These are phyloP conservation scores for Malurus cyaneus DNA, from an alignment of 2,113 vertebrate genomes.

Conservation along the genomic window DNA sequence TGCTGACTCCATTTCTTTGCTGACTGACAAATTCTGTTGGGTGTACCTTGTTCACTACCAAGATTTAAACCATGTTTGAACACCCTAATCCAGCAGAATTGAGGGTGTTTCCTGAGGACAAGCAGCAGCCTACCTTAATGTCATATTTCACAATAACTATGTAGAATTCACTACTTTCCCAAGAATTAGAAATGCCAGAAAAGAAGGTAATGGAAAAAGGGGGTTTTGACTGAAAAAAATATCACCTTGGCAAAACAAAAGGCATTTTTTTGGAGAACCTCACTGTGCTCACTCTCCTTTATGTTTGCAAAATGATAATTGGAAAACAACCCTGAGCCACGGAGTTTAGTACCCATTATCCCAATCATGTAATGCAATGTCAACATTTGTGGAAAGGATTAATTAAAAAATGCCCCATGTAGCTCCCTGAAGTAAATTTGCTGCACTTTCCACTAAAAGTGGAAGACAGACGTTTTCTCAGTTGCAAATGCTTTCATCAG, in stretches of 20 bases:
- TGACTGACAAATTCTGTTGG: not conserved
- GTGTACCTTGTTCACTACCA: not conserved
- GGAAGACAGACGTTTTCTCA: not conserved
- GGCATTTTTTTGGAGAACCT: not conserved
- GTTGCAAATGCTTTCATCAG: not conserved
- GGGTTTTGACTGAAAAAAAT: not conserved
- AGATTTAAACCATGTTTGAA: not conserved
- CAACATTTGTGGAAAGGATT: not conserved
- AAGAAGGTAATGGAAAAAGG: not conserved
- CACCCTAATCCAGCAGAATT: not conserved
- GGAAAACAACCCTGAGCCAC: not conserved
- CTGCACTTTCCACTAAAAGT: not conserved
- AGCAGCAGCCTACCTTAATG: not conserved
- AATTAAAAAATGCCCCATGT: not conserved
- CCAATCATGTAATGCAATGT: not conserved
- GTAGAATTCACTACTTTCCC: not conserved
- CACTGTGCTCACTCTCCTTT: not conserved
- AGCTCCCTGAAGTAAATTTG: not conserved
- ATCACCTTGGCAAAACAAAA: not conserved
- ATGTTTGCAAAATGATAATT: not conserved
- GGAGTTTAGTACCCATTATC: not conserved
- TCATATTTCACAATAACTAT: not conserved
- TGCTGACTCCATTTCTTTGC: conserved; percentile 25
- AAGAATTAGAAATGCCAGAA: not conserved
- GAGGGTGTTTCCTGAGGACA: not conserved